Evolutionary conservation across 2,888 invertebrate genomes (phyloP).

Genomic region (Bembecia ichneumoniformis): DNA sequence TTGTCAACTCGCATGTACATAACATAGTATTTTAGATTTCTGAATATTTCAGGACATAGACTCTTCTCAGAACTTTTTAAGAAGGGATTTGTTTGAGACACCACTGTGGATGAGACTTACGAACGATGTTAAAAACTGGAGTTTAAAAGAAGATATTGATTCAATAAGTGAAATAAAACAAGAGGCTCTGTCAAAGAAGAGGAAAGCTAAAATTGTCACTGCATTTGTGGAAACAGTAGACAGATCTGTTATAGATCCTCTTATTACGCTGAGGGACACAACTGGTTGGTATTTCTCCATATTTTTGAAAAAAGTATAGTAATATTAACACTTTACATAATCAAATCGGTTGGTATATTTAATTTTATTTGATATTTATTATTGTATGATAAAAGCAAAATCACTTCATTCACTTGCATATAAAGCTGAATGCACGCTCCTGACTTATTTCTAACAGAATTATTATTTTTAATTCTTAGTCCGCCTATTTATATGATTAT

Average conservation of each 20-base stretch:
- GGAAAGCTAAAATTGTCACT: conserved; percentile 49
- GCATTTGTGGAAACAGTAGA: conserved; percentile 58
- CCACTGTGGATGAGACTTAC: conserved; percentile 44
- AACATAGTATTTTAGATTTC: neutral
- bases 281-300: conserved; percentile 31
- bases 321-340: neutral
- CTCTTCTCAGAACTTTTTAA: conserved; percentile 39
- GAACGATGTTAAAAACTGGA: conserved; percentile 36
- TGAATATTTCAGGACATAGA: conserved; percentile 45
- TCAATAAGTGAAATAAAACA: conserved; percentile 49
- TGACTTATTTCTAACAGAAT: too few species aligned
- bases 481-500: too few species aligned
- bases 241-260: conserved; percentile 53
- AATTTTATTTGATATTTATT: too few species aligned
- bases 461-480: too few species aligned
- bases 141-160: conserved; percentile 32
- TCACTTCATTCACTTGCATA: too few species aligned
- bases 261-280: conserved; percentile 49
- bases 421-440: too few species aligned
- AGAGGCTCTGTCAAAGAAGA: conserved; percentile 37
- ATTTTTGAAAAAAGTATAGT: neutral
- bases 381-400: too few species aligned
- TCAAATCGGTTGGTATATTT: too few species aligned
- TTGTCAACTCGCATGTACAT: too few species aligned
- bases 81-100: conserved; percentile 45